These are phyloP conservation scores for Volucella bombylans DNA, from an alignment of 2,888 invertebrate genomes.

Conservation along the genomic window DNA sequence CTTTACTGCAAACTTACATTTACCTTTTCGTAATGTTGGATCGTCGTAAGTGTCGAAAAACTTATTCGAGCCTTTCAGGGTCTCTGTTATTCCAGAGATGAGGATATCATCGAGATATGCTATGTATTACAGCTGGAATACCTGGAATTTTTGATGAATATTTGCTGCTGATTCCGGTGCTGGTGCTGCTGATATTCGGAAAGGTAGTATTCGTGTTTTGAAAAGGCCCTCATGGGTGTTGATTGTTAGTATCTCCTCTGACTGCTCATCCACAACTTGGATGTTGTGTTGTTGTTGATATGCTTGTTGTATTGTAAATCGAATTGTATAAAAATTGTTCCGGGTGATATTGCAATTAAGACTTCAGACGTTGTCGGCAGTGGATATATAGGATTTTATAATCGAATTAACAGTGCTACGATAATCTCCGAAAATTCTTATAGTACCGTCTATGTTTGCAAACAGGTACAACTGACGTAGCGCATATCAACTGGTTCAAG, in stretches of 20 bases:
- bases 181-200: constrained; percentile 50
- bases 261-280: constrained; percentile 40
- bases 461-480: background rate
- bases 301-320: constrained; percentile 66
- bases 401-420: too few relatives aligned
- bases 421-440: too few relatives aligned
- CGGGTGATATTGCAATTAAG: too few relatives aligned
- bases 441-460: too few relatives aligned
- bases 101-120: constrained; percentile 23
- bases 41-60: constrained; percentile 10
- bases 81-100: background rate
- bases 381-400: too few relatives aligned
- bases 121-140: background rate
- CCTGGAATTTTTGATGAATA: background rate
- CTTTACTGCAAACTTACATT: background rate
- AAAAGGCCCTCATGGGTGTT: constrained; percentile 76
- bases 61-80: background rate
- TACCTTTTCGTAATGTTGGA: constrained; percentile 3
- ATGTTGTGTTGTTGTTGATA: too few relatives aligned
- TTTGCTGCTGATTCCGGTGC: too few relatives aligned
- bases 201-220: constrained; percentile 74
- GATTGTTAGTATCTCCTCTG: constrained; percentile 75
- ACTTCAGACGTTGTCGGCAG: too few relatives aligned
- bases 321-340: background rate
- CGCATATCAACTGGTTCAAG: background rate